Base-by-base conservation (phyloP, 2,797 vertebrate species). In the Parauchenoglanis ngamensis region DNA sequence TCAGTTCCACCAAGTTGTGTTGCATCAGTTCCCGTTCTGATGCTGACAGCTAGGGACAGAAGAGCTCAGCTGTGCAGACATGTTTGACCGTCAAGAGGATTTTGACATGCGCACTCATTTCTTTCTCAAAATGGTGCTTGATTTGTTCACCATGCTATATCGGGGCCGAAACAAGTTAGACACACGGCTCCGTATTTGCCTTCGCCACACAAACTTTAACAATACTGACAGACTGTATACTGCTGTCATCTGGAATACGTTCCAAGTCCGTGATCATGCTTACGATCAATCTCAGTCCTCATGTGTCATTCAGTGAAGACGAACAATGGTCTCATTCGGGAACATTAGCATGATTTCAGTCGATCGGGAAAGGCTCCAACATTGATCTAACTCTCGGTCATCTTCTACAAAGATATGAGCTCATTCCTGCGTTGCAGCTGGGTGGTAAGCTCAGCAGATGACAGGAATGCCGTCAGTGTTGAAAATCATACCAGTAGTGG, bases 401-500 rank as follows among this genome's bases (percentile, higher is more conserved):
- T 81, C 84, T 67, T 65, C 65, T 44, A 54, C 49, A 83, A 77
- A 83, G 49, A 81, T 76, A 7, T 76, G 28, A 77, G 87, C 84
- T 85, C 67, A 25, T 86, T 88, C 40, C 25, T 54, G 80, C 49
- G 35, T 61, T 52, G 25, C 0, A 59, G 31, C 19, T 19, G 10
- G 76, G 15, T 49, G 49, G 73, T 13, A 76, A 88, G 61, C 65
- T 96, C 93, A 99, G 95, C 98, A 99, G 95, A 99, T 97, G 92
- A 99, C 96, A 0, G 98, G 98, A 87, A 99, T 97, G 1, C 98
- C 98, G 0, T 99, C 97, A 0, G 98, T 99, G 94, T 98, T 99
- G 95, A 99, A 99, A 94, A 99, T 99, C 98, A 99, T 99, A 94
- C 98, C 98, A 0, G 98, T 99, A 90, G 98, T 99, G 93, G 98